Base-by-base conservation (phyloP, 2,113 vertebrate genomes). In the Gyps fulvus region DNA sequence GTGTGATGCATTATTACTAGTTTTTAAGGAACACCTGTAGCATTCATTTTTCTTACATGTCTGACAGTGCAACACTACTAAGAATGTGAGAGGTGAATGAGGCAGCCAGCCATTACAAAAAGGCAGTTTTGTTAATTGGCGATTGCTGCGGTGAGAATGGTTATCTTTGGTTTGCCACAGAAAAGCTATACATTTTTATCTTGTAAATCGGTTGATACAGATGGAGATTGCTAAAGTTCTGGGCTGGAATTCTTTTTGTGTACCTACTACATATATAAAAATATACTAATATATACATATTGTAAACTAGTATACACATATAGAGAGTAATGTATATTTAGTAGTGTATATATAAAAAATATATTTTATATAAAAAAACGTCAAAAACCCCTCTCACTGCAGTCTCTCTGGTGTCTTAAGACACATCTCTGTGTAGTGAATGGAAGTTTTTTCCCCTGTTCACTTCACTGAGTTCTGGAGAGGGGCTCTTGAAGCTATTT, bases 1-100 rank as follows among this genome's bases (percentile, higher is more conserved):
- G 27, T 63, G 69, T 73, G 91, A 77, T 89, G 70, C 93, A 70
- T 95, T 91, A 62, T 91, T 91, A 15, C 77, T n/a, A 3, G 25
- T 26, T 85, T 70, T 91, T 95, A 84, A 82, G 62, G 77, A 94
- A 73, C 81, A 93, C 91, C 87, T 94, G 66, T 93, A 93, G 73
- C 58, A 65, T 55, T 86, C 58, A 7, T 93, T 94, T 72, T 79
- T 91, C 83, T 84, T 57, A 5, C 1, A 1, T n/a, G 49, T 36
- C 83, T 83, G 73, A 23, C 22, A 83, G 2, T 47, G 59, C 50
- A 32, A 9, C 17, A 3, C 27, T n/a, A 0, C 8, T 6, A 21
- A 65, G 73, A 42, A 76, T 47, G 63, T 40, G 34, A 57, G 87
- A 87, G 57, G 57, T 87, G 78, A 78, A 87, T 0, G 7, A 93